Conservation (phyloP, 2,797 vertebrate species). For the Cyprinella venusta region DNA sequence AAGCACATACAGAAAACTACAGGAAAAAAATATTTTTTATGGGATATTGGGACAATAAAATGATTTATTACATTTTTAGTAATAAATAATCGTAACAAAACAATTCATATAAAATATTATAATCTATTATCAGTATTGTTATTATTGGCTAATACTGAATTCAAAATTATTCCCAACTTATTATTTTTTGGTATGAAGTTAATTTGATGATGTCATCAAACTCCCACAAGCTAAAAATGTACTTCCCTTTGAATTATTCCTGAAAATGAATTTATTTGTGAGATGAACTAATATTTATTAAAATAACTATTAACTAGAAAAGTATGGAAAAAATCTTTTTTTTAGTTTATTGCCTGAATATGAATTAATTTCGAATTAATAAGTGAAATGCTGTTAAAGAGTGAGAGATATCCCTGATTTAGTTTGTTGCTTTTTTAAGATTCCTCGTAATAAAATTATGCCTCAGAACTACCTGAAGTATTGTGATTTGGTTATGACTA, state of each 20-base stretch:
- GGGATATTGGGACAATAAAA: background rate
- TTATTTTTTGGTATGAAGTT: background rate
- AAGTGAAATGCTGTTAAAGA: background rate
- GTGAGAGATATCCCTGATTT: background rate
- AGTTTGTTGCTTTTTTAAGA: background rate
- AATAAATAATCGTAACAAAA: background rate
- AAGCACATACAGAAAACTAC: background rate
- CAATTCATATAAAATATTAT: too few relatives aligned
- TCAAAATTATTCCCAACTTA: background rate
- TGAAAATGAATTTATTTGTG: too few relatives aligned
- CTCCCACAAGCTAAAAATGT: background rate
- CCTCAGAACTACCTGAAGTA: background rate
- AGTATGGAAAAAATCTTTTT: too few relatives aligned
- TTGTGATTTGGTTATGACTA: background rate
- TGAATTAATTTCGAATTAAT: background rate
- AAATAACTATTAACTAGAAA: too few relatives aligned
- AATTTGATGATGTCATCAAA: background rate
- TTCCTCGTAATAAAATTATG: background rate
- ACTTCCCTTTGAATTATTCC: background rate
- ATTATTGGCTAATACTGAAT: background rate
- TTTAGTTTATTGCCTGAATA: background rate
- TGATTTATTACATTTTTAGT: background rate
- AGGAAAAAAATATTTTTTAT: background rate
- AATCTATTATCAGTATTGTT: background rate
- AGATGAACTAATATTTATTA: too few relatives aligned